Evolutionary conservation across 2,797 vertebrate genomes (phyloP).

Genomic region (Remorina albescens): DNA sequence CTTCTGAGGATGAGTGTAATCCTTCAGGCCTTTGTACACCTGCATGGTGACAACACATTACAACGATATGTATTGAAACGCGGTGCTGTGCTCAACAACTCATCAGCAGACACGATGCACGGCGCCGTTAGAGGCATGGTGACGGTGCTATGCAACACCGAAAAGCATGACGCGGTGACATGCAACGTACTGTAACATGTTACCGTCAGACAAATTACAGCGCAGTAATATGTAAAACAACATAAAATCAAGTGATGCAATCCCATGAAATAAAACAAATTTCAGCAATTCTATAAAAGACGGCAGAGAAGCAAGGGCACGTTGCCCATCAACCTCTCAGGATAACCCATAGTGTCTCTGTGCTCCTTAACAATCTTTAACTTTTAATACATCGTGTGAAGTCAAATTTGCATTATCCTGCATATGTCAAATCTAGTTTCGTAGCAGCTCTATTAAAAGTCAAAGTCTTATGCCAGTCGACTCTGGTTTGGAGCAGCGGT

Average conservation of each 20-base stretch:
- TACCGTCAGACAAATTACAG: constrained; percentile 13
- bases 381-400: background rate
- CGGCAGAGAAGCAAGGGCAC: background rate
- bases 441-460: background rate
- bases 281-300: background rate
- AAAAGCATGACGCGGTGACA: constrained; percentile 14
- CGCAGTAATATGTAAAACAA: background rate
- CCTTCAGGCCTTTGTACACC: constrained; percentile 72
- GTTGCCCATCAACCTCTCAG: background rate
- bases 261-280: constrained; percentile 38
- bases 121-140: constrained; percentile 2
- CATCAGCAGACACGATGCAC: background rate
- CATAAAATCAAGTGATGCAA: constrained; percentile 28
- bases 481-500: background rate
- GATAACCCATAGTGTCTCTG: background rate
- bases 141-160: background rate
- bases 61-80: constrained; percentile 42
- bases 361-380: too few species aligned
- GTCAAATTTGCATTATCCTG: background rate
- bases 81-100: constrained; percentile 4
- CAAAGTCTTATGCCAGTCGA: background rate
- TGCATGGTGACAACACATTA: constrained; percentile 55
- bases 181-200: constrained; percentile 36
- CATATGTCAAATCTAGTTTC: background rate
- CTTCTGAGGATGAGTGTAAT: constrained; percentile 72